These are phyloP conservation scores for Platynereis dumerilii DNA, from an alignment of 2,888 invertebrate species.

Conservation along the genomic window DNA sequence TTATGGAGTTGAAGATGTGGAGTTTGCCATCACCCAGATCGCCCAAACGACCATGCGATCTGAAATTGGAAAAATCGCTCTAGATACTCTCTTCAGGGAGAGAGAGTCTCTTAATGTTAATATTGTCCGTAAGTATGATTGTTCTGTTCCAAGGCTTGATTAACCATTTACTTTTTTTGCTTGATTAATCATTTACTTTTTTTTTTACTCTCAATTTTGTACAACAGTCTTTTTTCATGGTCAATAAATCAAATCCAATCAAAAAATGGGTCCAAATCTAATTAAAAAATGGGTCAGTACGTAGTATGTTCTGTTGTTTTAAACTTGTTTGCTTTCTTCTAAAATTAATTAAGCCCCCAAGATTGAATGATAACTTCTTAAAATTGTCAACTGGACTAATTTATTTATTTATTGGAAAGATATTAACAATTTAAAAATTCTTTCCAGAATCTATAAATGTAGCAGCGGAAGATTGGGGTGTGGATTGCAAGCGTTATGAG, in stretches of 20 bases:
- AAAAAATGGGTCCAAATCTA: neutral
- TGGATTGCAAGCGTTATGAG: conserved; percentile 93
- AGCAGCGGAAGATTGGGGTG: conserved; percentile 98
- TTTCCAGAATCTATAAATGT: conserved; percentile 87
- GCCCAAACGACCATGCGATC: conserved; percentile 99
- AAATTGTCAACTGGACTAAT: no score
- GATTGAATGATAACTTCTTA: no score
- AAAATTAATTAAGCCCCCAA: no score
- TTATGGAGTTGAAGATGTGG: conserved; percentile 98
- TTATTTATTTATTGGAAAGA: no score
- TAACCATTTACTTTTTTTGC: no score
- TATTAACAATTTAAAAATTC: no score
- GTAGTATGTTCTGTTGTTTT: neutral
- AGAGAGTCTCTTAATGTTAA: conserved; percentile 92
- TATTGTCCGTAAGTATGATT: conserved; percentile 73
- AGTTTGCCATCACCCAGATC: conserved; percentile 97
- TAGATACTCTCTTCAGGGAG: conserved; percentile 96
- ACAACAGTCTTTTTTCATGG: no score
- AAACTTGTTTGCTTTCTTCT: conserved; percentile 3
- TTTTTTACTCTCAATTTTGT: neutral
- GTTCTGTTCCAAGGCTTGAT: no score
- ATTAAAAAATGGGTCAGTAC: neutral
- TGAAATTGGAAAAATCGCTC: conserved; percentile 94
- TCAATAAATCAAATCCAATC: no score
- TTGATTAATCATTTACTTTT: neutral